Conservation (phyloP, 2,113 vertebrate species). For the Blennius ocellaris region DNA sequence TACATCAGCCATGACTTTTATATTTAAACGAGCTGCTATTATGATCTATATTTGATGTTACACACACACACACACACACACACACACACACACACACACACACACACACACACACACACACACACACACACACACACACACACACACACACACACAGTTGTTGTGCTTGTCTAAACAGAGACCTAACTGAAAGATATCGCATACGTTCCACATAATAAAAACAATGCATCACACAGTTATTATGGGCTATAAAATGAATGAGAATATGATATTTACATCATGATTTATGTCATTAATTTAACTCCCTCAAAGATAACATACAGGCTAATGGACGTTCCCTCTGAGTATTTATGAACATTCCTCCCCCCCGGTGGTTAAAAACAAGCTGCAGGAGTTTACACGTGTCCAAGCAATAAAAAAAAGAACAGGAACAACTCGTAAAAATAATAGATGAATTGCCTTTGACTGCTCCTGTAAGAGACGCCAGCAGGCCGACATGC, state of each 20-base stretch:
- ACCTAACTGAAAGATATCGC: not conserved
- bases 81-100: no score
- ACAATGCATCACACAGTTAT: not conserved
- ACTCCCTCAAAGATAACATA: not conserved
- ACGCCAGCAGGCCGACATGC: not conserved
- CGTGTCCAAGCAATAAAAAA: no score
- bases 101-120: no score
- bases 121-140: not conserved
- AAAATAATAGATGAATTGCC: not conserved
- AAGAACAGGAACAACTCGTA: no score
- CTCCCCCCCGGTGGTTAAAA: no score
- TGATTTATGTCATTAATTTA: constrained; percentile 2
- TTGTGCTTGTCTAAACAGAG: not conserved
- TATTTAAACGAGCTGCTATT: not conserved
- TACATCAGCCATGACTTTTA: not conserved
- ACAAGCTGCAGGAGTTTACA: not conserved
- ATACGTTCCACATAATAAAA: not conserved
- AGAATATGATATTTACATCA: not conserved
- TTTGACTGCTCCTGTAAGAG: no score
- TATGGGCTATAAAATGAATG: no score
- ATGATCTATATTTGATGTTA: not conserved
- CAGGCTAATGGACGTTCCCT: not conserved
- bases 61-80: no score
- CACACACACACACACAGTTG: not conserved
- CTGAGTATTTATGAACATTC: not conserved